Percentiles rank a stretch among this genome's conserved stretches.
Evolutionary conservation across 2,888 invertebrate genomes (phyloP).

Genomic region (Xanthia togata): DNA sequence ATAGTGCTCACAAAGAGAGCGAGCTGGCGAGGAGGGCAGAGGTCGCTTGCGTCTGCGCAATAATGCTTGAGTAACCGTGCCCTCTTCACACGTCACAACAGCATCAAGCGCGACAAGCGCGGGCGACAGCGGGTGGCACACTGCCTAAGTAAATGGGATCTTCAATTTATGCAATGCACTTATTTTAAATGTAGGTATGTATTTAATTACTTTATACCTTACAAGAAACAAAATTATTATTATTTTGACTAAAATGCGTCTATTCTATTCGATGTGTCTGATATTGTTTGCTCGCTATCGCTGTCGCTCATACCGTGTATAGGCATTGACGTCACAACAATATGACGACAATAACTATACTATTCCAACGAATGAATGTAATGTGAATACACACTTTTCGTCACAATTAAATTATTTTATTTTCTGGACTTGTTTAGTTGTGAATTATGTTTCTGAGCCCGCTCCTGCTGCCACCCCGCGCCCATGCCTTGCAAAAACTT

Average conservation of each 20-base stretch:
- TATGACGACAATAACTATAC: background rate
- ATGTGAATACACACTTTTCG: background rate
- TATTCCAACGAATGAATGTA: background rate
- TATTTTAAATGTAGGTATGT: background rate
- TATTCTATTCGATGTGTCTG: background rate
- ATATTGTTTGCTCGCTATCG: background rate
- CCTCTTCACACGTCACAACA: conserved; percentile 48
- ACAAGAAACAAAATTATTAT: background rate
- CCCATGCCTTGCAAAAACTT: background rate
- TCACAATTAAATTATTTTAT: background rate
- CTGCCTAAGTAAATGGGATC: background rate
- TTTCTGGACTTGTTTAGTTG: background rate
- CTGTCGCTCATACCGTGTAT: background rate
- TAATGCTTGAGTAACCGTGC: conserved; percentile 55
- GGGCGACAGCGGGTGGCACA: background rate
- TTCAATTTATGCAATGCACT: background rate
- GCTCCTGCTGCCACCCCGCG: background rate
- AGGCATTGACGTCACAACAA: background rate
- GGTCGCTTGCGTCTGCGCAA: conserved; percentile 67
- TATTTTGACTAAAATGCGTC: background rate
- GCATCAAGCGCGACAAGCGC: background rate
- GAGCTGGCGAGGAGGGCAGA: conserved; percentile 58
- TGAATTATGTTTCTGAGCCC: background rate
- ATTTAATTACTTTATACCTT: background rate
- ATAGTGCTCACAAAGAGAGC: conserved; percentile 44